Base-by-base conservation (phyloP, 2,888 invertebrate species). In the Ichneumoninae sp. region DNA sequence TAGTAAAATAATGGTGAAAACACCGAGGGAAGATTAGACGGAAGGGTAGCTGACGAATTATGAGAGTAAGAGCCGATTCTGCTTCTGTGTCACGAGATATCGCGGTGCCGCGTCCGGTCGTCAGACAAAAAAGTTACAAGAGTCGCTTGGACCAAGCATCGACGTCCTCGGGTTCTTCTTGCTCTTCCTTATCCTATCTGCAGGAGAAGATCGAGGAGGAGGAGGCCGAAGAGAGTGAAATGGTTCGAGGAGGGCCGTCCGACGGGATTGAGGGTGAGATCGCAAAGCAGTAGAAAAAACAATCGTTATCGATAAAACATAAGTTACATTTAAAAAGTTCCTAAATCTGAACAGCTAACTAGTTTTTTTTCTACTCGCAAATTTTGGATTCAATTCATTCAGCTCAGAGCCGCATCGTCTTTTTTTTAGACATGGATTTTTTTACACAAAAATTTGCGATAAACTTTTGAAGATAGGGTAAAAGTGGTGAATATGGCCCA, bases 41-140 rank as follows among this genome's bases (percentile, higher is more conserved):
- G 16, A 33, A 7, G 73, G 19, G 68, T 76, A 57, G 30, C 54
- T 57, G 19, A 69, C 60, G 71, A 85, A 83, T 69, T 57, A 88
- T 88, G 87, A 88, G 85, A 86, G 86, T 88, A 73, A 71, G 83
- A 36, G 44, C 73, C 63, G 86, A 88, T 76, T 78, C 82, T 54
- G 63, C 83, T 13, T 75, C 83, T 52, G 81, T 74, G 40, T 86
- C 83, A 77, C 80, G 83, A 66, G 84, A 83, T 77, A 82, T 81
- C 60, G 57, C 82, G 36, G 82, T 87, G 78, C 87, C 87, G 13
- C 83, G 78, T 57, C 83, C 85, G 60, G 73, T 88, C 33, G 70
- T 74, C 33, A 80, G 87, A 68, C 85, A 85, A 76, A 84, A 83
- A 57, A 88, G 80, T 66, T 87, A 86, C 77, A 81, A 85, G 33